Base-by-base conservation (phyloP, 2,113 vertebrate species). In the Myocastor coypus region DNA sequence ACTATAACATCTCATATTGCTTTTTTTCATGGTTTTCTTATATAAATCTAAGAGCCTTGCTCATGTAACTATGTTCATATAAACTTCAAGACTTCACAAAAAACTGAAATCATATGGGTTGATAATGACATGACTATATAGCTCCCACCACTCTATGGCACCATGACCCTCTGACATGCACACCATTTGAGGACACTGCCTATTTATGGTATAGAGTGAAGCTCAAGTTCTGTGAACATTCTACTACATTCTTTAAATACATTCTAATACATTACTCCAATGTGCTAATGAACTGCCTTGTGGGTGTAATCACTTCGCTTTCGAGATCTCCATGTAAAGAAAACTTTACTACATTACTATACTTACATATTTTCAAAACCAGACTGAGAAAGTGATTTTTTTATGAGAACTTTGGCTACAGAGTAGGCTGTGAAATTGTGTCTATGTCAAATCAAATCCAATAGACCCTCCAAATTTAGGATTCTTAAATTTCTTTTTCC, bases 341-440 rank as follows among this genome's bases (percentile, higher is more conserved):
- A 55, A 3, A 40, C 34, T 89, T 71, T 64, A 81, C n/a, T 5
- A 87, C 84, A 96, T 26, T 52, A 73, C 12, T 77, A 7, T 46
- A 77, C 1, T 50, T 34, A 34, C 19, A 87, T 40, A 71, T 83
- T 90, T 85, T 85, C 71, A 90, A 88, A 90, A 82, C 84, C 37
- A 77, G 8, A 87, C 46, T 75, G 14, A 13, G 30, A 52, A 89
- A 95, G 7, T 83, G 77, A 61, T 71, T 92, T 92, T 92, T 17
- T 90, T 80, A 94, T 71, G 63, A 17, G 19, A n/a, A 50, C 78
- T 94, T 82, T 63, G 66, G 71, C 64, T 93, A 63, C 55, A 11
- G 90, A 81, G 34, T 28, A 75, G 61, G 69, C 84, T 78, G 11
- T 92, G 84, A 94, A 93, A 95, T 94, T 81, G 75, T 86, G 50